Evolutionary conservation across 1,140 invertebrate genomes (phyloP).

Genomic region (Holcopasites calliopsidis): DNA sequence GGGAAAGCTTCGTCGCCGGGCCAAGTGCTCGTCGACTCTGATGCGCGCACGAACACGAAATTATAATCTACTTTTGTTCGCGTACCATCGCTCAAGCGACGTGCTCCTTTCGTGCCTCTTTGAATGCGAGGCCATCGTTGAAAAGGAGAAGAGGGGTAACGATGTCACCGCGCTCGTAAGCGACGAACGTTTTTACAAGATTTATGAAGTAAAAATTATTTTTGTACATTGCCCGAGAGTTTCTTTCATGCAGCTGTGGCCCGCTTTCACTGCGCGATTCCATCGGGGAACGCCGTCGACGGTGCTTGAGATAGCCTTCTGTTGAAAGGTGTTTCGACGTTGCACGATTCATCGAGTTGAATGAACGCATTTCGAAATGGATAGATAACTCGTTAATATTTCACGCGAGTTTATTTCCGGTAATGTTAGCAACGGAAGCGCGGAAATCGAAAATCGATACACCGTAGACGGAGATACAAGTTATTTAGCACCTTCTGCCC

Average conservation of each 20-base stretch:
- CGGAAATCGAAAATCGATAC: conserved; percentile 25
- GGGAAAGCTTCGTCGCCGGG: background rate
- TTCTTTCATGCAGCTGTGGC: too few relatives aligned
- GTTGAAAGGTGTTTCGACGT: background rate
- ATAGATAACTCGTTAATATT: too few relatives aligned
- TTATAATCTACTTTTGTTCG: conserved; percentile 14
- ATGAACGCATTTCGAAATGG: too few relatives aligned
- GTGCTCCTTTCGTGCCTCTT: background rate
- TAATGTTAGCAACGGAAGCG: background rate
- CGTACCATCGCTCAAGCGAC: background rate
- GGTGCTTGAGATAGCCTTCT: background rate
- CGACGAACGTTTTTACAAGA: background rate
- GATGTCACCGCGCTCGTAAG: background rate
- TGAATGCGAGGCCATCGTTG: background rate
- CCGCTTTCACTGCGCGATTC: background rate
- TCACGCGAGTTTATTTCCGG: too few relatives aligned
- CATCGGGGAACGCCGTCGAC: background rate
- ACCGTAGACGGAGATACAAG: too few relatives aligned
- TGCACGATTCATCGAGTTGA: too few relatives aligned
- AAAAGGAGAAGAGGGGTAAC: background rate
- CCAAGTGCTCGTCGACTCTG: background rate
- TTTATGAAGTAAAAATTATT: conserved; percentile 3
- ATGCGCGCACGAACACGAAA: conserved; percentile 1
- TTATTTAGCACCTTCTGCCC: background rate
- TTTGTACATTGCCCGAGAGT: background rate